Conservation (phyloP, 1,140 invertebrate genomes). For the Hyphantria cunea region DNA sequence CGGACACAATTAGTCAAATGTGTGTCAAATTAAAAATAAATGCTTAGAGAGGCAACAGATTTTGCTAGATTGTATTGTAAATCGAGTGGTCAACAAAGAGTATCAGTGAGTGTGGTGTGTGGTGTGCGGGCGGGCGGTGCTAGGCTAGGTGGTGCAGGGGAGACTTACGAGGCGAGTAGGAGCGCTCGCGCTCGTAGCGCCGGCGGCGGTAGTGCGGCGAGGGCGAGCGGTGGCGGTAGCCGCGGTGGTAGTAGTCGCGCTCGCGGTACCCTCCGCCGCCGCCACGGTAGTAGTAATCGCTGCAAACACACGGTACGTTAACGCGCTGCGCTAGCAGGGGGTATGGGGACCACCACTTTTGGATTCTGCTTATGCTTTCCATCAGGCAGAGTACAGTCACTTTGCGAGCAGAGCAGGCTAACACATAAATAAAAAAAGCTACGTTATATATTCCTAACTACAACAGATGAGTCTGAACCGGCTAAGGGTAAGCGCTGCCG, state of each 20-base stretch:
- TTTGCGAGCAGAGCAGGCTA: too few species aligned
- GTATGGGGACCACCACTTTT: too few species aligned
- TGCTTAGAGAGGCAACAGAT: too few species aligned
- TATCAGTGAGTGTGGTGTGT: neutral
- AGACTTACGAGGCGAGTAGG: slow-evolving; percentile 91
- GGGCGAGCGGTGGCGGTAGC: slow-evolving; percentile 74
- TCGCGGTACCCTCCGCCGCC: slow-evolving; percentile 69
- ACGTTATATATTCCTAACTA: too few species aligned
- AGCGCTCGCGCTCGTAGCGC: slow-evolving; percentile 90
- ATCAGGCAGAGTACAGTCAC: too few species aligned
- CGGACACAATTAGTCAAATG: too few species aligned
- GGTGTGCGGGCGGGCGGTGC: neutral
- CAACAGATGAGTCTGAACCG: too few species aligned
- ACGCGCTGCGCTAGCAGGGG: too few species aligned
- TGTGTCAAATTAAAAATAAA: too few species aligned
- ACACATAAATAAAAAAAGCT: too few species aligned
- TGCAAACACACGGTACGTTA: slow-evolving; percentile 35
- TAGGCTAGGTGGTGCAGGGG: slow-evolving; percentile 42
- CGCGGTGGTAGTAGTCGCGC: slow-evolving; percentile 70
- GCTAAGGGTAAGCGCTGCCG: too few species aligned
- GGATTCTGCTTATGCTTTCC: too few species aligned
- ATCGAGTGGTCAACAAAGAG: neutral
- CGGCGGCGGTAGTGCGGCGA: slow-evolving; percentile 82
- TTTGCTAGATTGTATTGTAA: neutral
- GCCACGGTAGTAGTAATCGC: slow-evolving; percentile 75